These are phyloP conservation scores for Pogoniulus pusillus DNA, from an alignment of 2,797 vertebrate genomes.

Conservation along the genomic window DNA sequence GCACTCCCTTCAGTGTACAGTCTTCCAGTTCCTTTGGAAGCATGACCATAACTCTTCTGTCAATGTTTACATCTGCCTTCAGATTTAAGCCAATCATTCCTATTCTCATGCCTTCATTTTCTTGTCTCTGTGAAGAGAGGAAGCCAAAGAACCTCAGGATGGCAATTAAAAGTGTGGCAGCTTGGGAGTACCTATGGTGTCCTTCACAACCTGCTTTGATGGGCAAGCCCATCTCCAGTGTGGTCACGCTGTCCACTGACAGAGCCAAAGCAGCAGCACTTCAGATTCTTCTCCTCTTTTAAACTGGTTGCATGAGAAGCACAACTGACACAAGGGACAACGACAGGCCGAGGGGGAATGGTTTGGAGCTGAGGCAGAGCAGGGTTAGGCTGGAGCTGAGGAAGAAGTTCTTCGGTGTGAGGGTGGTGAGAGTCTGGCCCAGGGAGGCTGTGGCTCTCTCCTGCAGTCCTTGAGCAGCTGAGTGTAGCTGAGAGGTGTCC, in stretches of 20 bases:
- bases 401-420: too few relatives aligned
- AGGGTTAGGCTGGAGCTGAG: too few relatives aligned
- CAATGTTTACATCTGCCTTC: neutral
- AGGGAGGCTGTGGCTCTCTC: too few relatives aligned
- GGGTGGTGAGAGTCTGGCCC: too few relatives aligned
- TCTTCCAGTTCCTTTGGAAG: neutral
- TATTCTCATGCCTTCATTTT: neutral
- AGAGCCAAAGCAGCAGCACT: neutral
- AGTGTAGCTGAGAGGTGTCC: too few relatives aligned
- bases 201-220: neutral
- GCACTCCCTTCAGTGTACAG: neutral
- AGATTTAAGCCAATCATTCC: neutral
- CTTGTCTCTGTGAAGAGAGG: neutral
- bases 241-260: neutral
- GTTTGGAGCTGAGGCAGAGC: too few relatives aligned
- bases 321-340: neutral
- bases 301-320: neutral
- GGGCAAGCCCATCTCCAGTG: neutral
- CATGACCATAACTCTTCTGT: neutral
- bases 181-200: neutral
- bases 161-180: neutral
- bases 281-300: neutral
- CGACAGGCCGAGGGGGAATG: too few relatives aligned
- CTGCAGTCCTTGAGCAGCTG: too few relatives aligned
- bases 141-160: neutral